These are phyloP conservation scores for Buceros bicornis DNA, from an alignment of 2,797 vertebrate species.

Conservation along the genomic window DNA sequence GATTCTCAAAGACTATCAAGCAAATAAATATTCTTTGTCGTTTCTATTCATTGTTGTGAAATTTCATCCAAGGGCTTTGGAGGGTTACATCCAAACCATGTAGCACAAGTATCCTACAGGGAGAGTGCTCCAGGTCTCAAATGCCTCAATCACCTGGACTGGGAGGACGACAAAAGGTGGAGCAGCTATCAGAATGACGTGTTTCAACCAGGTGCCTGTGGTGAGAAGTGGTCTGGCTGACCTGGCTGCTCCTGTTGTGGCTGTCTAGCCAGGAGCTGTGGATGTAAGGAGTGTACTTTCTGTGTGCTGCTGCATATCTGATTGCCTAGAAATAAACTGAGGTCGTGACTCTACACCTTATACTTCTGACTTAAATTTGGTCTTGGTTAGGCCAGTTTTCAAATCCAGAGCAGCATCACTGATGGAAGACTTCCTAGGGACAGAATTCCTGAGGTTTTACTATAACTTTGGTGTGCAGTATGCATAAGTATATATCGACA, in stretches of 20 bases:
- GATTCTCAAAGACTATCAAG: background rate
- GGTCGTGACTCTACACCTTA: background rate
- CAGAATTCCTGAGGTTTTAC: background rate
- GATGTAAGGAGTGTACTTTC: background rate
- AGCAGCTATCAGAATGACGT: background rate
- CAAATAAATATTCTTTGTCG: background rate
- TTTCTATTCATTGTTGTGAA: background rate
- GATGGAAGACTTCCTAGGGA: background rate
- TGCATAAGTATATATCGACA: background rate
- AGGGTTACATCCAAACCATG: fast-evolving
- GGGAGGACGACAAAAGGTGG: background rate
- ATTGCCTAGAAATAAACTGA: fast-evolving
- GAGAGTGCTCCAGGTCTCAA: background rate
- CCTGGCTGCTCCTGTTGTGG: background rate
- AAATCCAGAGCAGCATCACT: background rate
- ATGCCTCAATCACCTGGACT: background rate
- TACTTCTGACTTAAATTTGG: background rate
- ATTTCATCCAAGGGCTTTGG: background rate
- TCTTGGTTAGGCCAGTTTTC: background rate
- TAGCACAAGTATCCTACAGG: background rate
- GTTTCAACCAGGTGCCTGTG: background rate
- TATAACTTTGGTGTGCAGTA: background rate
- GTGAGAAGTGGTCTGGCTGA: background rate
- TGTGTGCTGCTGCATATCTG: background rate
- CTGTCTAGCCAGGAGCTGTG: background rate